Evolutionary conservation across 1,140 invertebrate species (phyloP).

Genomic region (Tetraneura akinire): DNA sequence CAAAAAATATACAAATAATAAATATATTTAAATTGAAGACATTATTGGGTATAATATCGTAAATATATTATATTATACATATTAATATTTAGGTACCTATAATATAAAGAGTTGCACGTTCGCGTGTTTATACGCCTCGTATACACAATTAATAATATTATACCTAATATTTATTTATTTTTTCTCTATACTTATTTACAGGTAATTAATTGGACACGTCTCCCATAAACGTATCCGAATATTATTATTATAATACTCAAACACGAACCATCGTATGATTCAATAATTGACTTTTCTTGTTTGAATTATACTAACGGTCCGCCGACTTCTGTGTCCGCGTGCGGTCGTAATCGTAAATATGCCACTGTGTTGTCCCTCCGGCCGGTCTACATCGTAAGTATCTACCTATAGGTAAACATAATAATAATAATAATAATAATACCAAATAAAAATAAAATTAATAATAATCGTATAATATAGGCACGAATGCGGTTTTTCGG

Average conservation of each 20-base stretch:
- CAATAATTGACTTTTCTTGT: conserved; percentile 43
- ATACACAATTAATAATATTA: too few relatives aligned
- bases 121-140: too few relatives aligned
- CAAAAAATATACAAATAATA: too few relatives aligned
- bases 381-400: neutral
- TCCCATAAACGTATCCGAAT: neutral
- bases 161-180: too few relatives aligned
- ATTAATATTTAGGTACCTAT: neutral
- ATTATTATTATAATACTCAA: neutral
- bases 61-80: neutral
- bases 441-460: too few relatives aligned
- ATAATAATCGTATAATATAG: conserved; percentile 19
- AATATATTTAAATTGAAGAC: too few relatives aligned
- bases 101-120: too few relatives aligned
- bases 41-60: too few relatives aligned
- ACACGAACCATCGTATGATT: neutral
- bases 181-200: too few relatives aligned
- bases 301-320: conserved; percentile 42
- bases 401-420: neutral
- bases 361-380: neutral
- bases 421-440: too few relatives aligned
- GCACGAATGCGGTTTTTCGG: too few relatives aligned
- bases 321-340: conserved; percentile 39
- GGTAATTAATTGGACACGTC: too few relatives aligned
- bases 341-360: conserved; percentile 37